These are phyloP conservation scores for Gila orcuttii DNA, from an alignment of 2,113 vertebrate genomes.

Conservation along the genomic window DNA sequence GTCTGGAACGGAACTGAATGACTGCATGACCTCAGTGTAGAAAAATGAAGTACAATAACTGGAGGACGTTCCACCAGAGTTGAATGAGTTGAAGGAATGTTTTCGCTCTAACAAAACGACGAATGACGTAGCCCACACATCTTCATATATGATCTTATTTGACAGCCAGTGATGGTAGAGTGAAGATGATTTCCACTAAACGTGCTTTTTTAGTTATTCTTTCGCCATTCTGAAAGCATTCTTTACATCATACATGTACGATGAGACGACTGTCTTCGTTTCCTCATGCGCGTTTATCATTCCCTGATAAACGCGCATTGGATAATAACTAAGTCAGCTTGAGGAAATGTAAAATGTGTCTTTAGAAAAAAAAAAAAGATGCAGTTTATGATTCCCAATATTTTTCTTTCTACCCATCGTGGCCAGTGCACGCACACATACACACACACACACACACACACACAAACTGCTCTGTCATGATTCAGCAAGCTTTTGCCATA, in stretches of 20 bases:
- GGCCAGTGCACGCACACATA: not conserved
- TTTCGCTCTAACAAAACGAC: not conserved
- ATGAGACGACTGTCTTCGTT: not conserved
- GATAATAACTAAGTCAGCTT: not conserved
- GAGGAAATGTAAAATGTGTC: not conserved
- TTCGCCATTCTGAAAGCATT: not conserved
- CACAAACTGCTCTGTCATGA: conserved; percentile 35
- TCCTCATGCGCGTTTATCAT: not conserved
- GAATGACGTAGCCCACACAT: not conserved
- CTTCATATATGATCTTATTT: not conserved
- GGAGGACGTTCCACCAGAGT: not conserved
- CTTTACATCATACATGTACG: not conserved
- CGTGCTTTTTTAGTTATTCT: not conserved
- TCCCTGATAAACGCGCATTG: not conserved
- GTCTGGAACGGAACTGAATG: conserved; percentile 9
- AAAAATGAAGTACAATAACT: not conserved
- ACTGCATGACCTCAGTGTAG: conserved; percentile 41
- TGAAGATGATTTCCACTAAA: not conserved
- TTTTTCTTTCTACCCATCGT: not conserved
- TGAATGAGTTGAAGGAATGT: not conserved
- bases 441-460: not conserved
- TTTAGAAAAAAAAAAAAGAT: not conserved
- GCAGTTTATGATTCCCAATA: not conserved
- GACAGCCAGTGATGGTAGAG: not conserved
- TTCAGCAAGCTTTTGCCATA: conserved; percentile 24